These are phyloP conservation scores for Nemoura dubitans DNA, from an alignment of 2,888 invertebrate genomes.

Conservation along the genomic window DNA sequence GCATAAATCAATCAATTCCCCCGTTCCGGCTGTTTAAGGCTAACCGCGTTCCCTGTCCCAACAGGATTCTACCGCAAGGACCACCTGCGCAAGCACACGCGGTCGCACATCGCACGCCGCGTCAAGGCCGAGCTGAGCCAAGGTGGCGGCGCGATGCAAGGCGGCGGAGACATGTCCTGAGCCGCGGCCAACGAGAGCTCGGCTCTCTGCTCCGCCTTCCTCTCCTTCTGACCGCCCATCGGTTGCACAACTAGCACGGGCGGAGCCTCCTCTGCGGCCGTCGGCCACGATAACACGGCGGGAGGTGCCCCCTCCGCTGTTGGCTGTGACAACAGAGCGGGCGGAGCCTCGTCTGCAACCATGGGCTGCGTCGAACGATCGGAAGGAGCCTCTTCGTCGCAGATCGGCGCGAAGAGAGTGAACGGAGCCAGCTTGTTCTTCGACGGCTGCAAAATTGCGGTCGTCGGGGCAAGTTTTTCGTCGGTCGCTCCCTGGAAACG, in stretches of 20 bases:
- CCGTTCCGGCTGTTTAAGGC: too few relatives aligned
- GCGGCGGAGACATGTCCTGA: slow-evolving; percentile 20
- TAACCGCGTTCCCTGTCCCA: too few relatives aligned
- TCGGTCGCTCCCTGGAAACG: neutral
- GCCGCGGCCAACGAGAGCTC: slow-evolving; percentile 23
- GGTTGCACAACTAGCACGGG: neutral
- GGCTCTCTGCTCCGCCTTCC: slow-evolving; percentile 12
- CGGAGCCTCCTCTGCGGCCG: neutral
- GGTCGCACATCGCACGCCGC: slow-evolving; percentile 84
- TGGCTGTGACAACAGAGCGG: neutral
- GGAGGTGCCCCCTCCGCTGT: neutral
- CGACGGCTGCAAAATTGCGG: neutral
- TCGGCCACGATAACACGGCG: neutral
- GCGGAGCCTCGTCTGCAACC: neutral
- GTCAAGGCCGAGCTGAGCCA: slow-evolving; percentile 86
- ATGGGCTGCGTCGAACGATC: neutral
- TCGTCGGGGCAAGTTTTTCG: neutral
- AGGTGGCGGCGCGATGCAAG: slow-evolving; percentile 60
- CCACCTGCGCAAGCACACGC: slow-evolving; percentile 84
- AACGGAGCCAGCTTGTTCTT: neutral
- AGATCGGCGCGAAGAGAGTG: neutral
- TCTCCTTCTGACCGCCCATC: neutral
- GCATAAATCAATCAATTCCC: too few relatives aligned
- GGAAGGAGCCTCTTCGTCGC: neutral
- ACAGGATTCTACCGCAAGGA: slow-evolving; percentile 83